Base-by-base conservation (phyloP, 92 coral and sea anemone genomes). In the Bergia puertoricense region DNA sequence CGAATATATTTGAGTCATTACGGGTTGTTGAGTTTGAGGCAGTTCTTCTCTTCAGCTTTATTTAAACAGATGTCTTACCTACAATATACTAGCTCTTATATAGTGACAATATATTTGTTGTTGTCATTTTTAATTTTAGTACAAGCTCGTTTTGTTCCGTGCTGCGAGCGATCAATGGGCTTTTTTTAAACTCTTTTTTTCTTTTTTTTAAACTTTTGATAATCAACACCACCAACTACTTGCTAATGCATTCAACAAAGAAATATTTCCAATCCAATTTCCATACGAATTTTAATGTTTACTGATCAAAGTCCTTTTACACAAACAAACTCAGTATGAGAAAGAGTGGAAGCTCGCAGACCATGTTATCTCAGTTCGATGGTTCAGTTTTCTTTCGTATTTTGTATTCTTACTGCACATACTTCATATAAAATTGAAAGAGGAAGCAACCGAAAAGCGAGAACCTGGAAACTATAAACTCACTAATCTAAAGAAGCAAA, bases 281-380 rank as follows among this genome's bases (percentile, higher is more conserved):
- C 75, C 76, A 44, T 69, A 66, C 39, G 86, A 82, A 82, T 71
- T 44, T 67, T 41, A 81, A 65, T 82, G 86, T 67, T 82, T 82
- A 46, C 76, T 42, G 51, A 65, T 67, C 74, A 40, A 66, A 65
- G 18, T 44, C 54, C 66, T 66, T 59, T 44, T 46, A 57, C 76
- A 66, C 86, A 82, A 82, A 36, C 16, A 59, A 81, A 41, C 30
- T 65, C 39, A 41, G 54, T 59, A 15, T n/a, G 56, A 67, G 71
- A 67, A 66, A 13, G 9, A 10, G 50, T 30, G 67, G 71, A 82
- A 66, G 15, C 73, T 41, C 16, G 45, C 3, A 20, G 69, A 62
- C 18, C 1, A 2, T 54, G 59, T 54, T 54, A 54, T 46, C 50
- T 46, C 8, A 46, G 8, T 2, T 46, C 8, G 50, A 46, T 46